Base-by-base conservation (phyloP, 2,797 vertebrate species). In the Eulemur rubriventer region DNA sequence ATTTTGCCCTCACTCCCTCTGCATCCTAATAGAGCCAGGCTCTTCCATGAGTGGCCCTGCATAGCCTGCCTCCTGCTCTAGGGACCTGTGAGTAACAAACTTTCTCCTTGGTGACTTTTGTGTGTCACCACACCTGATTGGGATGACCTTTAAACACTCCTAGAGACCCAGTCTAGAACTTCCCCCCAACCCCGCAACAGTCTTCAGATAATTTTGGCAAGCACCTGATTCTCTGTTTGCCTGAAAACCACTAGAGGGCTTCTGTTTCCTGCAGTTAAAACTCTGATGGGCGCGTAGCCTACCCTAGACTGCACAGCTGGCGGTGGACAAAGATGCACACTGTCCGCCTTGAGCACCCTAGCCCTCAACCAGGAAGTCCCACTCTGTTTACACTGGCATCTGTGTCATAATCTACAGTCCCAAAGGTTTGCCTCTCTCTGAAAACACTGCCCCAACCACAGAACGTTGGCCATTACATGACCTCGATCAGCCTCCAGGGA, bases 31-130 rank as follows among this genome's bases (percentile, higher is more conserved):
- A 6, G 0, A 30, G 26, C 8, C 3, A 5, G 70, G 59, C 2
- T 2, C 43, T 17, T 38, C 22, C 24, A 7, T 7, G 2, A 1
- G 11, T 20, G 50, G 38, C 52, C 20, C 43, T 22, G 26, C 4
- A 1, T 0, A 1, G 33, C 10, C 5, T 2, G 5, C 55, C 28
- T n/a, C 26, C n/a, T 38, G n/a, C 41, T 83, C 50, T 1, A 43
- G 78, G 14, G 46, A 55, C n/a, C 61, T 46, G 2, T 18, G n/a
- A 38, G 4, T 16, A 70, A 18, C 50, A 63, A 16, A 38, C 48
- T 30, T 76, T 61, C 59, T 92, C 50, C 38, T 63, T 76, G 1
- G 0, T n/a, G n/a, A 43, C 28, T 61, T 43, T 65, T 2, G 0
- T 4, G 33, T 38, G 48, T 67, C 12, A 12, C 11, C 17, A 9